Conservation (phyloP, 2,113 vertebrate genomes). For the Callaeas wilsoni region DNA sequence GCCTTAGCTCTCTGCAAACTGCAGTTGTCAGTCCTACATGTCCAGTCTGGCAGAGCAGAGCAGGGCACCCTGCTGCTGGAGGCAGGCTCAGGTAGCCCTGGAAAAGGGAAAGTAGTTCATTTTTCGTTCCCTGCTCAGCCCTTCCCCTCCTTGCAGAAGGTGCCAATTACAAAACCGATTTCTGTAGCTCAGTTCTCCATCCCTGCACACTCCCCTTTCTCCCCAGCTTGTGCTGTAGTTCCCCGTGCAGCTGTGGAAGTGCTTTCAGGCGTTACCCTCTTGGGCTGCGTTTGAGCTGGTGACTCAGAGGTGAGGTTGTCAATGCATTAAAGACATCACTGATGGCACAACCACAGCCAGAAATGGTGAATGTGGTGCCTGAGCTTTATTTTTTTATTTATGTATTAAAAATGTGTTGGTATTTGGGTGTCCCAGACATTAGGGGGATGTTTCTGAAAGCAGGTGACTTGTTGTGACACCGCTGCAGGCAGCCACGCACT, state of each 20-base stretch:
- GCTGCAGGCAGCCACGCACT: neutral
- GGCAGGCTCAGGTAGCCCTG: neutral
- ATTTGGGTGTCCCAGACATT: neutral
- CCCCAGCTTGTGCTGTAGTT: neutral
- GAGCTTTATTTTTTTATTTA: neutral
- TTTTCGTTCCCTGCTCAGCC: neutral
- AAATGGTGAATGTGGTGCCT: neutral
- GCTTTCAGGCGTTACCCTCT: neutral
- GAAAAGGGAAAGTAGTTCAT: neutral
- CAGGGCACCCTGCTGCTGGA: neutral
- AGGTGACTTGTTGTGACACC: neutral
- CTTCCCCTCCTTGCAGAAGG: neutral
- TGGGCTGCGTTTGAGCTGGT: neutral
- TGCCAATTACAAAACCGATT: neutral
- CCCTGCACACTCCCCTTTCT: neutral
- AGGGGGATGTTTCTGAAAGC: neutral
- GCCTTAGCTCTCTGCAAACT: neutral
- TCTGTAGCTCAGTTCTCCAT: neutral
- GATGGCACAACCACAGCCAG: neutral
- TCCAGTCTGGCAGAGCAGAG: neutral
- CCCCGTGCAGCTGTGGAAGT: neutral
- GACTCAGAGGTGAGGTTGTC: neutral
- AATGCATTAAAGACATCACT: neutral
- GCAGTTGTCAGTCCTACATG: neutral
- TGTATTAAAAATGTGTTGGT: neutral